Evolutionary conservation across 2,113 vertebrate species (phyloP), one percentile per base, ranked within the genome.

Genomic region (Butorides virescens): DNA sequence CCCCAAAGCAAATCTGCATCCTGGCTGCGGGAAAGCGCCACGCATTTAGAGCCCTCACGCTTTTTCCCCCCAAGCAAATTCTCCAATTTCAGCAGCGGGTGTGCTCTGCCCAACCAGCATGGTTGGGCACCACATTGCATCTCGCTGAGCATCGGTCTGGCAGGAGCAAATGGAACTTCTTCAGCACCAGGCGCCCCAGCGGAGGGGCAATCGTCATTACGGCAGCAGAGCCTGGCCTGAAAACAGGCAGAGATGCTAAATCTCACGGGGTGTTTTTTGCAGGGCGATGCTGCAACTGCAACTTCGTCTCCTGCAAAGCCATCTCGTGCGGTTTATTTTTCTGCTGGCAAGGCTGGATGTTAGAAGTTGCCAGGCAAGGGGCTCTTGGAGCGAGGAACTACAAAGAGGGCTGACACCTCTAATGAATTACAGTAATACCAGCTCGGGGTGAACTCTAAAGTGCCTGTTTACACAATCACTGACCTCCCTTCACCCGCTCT

Each of bases 401-500:
- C 96, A 97, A 93, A 97, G 95, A 53, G 50, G 79, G 83, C 92
- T 95, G 96, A 97, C 95, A 93, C 83, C 86, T 90, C 94, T 97
- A 97, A 97, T 95, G 93, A 97, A 97, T 97, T 93, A 85, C 88
- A 91, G 80, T 65, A 88, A 91, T 83, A 75, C 87, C 95, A 53
- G 95, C 95, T 92, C 52, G 2, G 67, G 92, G 70, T 95, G 95
- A 96, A 95, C 92, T 92, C 96, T 94, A 22, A 97, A 97, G 97
- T 95, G 95, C 92, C 93, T 97, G 96, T 97, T 97, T 97, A 97
- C 92, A 96, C 95, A 96, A 87, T 86, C 75, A 18, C 89, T 93
- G 96, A 97, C 93, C 96, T 97, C 91, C 87, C 73, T 73, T 96
- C 95, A 88, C 73, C 95, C 77, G 5, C 90, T 53, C 83, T 50